Percentiles rank a stretch among this genome's conserved stretches.
phyloP scores from a whole-genome alignment of 2,797 vertebrate species.

The Coracias cyanogaster region DNA sequence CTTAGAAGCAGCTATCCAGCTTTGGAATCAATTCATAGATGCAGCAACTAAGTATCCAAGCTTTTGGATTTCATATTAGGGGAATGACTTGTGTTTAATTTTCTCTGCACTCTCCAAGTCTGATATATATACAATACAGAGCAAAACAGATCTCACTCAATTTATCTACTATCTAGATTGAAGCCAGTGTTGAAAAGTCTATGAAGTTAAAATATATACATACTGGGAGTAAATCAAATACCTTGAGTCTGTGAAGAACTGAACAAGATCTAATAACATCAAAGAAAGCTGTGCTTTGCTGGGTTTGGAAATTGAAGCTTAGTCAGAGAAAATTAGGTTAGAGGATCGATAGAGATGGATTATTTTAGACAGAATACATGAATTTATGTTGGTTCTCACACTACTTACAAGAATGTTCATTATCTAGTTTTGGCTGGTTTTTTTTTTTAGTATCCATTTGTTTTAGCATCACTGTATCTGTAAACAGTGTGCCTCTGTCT shows the following conservation, averaged over 20 bases:
- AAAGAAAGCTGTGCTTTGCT: slow-evolving; percentile 64
- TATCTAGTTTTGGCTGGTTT: slow-evolving; percentile 26
- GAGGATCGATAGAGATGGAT: slow-evolving; percentile 71
- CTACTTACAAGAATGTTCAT: slow-evolving; percentile 40
- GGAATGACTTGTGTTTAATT: background rate
- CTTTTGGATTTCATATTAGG: background rate
- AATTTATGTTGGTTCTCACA: slow-evolving; percentile 49
- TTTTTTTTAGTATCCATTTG: slow-evolving; percentile 6
- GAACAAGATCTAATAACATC: slow-evolving; percentile 40
- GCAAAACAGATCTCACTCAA: background rate
- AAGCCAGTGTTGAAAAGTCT: background rate
- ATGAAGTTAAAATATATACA: background rate
- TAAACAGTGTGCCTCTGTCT: background rate
- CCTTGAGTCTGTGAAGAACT: slow-evolving; percentile 19
- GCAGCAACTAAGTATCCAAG: background rate
- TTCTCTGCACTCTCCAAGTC: background rate
- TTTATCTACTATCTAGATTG: background rate
- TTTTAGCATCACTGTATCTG: background rate
- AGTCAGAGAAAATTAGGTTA: slow-evolving; percentile 67
- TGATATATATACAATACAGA: background rate
- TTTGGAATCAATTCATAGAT: background rate
- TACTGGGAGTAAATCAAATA: slow-evolving; percentile 1
- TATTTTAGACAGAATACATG: slow-evolving; percentile 64
- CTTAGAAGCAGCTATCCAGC: background rate
- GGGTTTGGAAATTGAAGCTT: slow-evolving; percentile 67